phyloP scores from a whole-genome alignment of 2,888 invertebrate genomes.

The Bursaphelenchus okinawaensis region DNA sequence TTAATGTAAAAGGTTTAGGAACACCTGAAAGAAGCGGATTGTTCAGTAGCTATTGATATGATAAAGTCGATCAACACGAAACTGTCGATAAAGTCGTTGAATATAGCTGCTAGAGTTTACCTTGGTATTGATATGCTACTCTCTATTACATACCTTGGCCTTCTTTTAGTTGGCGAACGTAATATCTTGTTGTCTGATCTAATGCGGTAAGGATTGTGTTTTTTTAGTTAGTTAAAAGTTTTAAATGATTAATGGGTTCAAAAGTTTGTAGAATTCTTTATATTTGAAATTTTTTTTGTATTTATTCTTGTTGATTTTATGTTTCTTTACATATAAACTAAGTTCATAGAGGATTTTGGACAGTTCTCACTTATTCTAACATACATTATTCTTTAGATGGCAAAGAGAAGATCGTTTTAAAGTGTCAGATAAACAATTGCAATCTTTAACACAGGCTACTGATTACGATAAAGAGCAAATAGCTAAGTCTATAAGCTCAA shows the following conservation, averaged over 20 bases:
- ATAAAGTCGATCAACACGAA: neutral
- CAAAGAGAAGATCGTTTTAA: slow-evolving; percentile 24
- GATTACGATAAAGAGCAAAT: slow-evolving; percentile 1
- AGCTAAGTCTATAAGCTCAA: too few relatives aligned
- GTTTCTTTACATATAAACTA: too few relatives aligned
- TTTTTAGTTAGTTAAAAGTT: too few relatives aligned
- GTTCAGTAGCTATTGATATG: neutral
- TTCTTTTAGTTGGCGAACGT: neutral
- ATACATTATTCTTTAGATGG: slow-evolving; percentile 17
- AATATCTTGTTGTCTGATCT: slow-evolving; percentile 15
- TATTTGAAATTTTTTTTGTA: too few relatives aligned
- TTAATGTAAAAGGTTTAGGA: neutral
- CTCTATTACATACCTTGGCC: slow-evolving; percentile 8
- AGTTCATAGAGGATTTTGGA: too few relatives aligned
- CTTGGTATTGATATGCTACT: slow-evolving; percentile 12
- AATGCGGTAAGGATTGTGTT: slow-evolving; percentile 1
- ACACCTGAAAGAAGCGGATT: neutral
- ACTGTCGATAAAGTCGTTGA: neutral
- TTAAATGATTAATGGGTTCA: too few relatives aligned
- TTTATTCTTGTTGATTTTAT: too few relatives aligned
- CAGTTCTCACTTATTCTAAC: neutral
- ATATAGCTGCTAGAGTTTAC: slow-evolving; percentile 4
- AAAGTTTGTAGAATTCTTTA: too few relatives aligned
- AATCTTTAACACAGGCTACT: neutral
- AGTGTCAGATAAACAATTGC: slow-evolving; percentile 1